A percentile compares a stretch with the other conserved stretches of the same genome.
Conservation (phyloP, 2,888 invertebrate genomes). For the Prosopocoilus inquinatus region DNA sequence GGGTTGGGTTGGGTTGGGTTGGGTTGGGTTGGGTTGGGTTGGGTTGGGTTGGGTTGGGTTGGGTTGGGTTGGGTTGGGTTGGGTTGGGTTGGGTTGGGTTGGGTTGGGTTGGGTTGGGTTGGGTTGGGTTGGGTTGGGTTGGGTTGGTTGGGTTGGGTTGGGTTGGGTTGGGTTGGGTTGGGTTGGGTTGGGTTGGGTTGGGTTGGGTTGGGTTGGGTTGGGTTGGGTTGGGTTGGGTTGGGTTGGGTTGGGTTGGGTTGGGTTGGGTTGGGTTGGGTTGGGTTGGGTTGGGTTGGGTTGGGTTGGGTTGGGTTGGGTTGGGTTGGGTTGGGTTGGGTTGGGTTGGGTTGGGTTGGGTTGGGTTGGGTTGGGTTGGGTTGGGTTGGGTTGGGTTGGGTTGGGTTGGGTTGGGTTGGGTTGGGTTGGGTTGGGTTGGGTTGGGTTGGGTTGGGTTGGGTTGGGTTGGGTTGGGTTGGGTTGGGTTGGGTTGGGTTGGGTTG, state of each 20-base stretch:
- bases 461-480: slow-evolving; percentile 15
- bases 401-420: slow-evolving; percentile 15
- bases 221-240: slow-evolving; percentile 2
- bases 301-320: slow-evolving; percentile 10
- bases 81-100: slow-evolving; percentile 5
- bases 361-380: slow-evolving; percentile 11
- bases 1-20: slow-evolving; percentile 15
- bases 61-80: slow-evolving; percentile 8
- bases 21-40: slow-evolving; percentile 13
- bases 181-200: slow-evolving; percentile 9
- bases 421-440: slow-evolving; percentile 15
- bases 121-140: slow-evolving; percentile 18
- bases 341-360: slow-evolving; percentile 10
- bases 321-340: slow-evolving; percentile 13
- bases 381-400: slow-evolving; percentile 11
- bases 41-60: slow-evolving; percentile 15
- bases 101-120: slow-evolving; percentile 3
- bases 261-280: slow-evolving; percentile 4
- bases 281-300: slow-evolving; percentile 6
- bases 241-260: slow-evolving; percentile 1
- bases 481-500: slow-evolving; percentile 16
- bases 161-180: slow-evolving; percentile 14
- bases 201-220: slow-evolving; percentile 10
- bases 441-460: slow-evolving; percentile 15
- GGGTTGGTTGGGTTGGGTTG: too few relatives aligned